Conservation (phyloP, 2,797 vertebrate species). For the Pyrocephalus nanus region DNA sequence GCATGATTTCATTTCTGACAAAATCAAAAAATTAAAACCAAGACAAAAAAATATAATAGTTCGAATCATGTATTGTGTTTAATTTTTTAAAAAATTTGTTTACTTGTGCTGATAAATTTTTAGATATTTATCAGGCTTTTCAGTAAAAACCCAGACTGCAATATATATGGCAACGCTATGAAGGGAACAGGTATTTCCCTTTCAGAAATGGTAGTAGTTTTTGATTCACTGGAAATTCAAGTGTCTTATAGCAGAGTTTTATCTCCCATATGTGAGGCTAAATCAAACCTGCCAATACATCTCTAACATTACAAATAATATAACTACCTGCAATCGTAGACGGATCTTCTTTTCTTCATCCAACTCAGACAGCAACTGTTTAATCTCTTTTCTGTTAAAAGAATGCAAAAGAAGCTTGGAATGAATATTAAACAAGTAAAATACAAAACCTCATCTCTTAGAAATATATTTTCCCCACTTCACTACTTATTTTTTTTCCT, state of each 20-base stretch:
- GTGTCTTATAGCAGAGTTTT: neutral
- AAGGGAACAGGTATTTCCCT: neutral
- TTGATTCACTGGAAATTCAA: neutral
- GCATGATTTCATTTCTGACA: neutral
- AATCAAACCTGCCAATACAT: neutral
- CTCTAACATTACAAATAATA: neutral
- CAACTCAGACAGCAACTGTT: constrained; percentile 88
- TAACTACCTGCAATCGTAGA: constrained; percentile 89
- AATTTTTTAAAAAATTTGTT: neutral
- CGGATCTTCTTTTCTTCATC: constrained; percentile 97
- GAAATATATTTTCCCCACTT: neutral
- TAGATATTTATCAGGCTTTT: neutral
- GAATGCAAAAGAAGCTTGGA: constrained; percentile 8
- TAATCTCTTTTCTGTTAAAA: constrained; percentile 91
- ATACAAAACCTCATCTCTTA: neutral
- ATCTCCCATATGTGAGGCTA: neutral
- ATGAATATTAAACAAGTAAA: neutral
- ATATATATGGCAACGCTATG: neutral
- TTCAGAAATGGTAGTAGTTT: neutral
- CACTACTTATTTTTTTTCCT: neutral
- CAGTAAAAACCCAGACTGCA: neutral
- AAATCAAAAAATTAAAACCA: neutral
- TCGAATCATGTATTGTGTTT: neutral
- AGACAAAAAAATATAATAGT: neutral
- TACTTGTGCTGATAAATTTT: neutral